Percentiles rank a stretch among this genome's conserved stretches.
Evolutionary conservation across 2,113 vertebrate species (phyloP).

Genomic region (Uropsilus gracilis): DNA sequence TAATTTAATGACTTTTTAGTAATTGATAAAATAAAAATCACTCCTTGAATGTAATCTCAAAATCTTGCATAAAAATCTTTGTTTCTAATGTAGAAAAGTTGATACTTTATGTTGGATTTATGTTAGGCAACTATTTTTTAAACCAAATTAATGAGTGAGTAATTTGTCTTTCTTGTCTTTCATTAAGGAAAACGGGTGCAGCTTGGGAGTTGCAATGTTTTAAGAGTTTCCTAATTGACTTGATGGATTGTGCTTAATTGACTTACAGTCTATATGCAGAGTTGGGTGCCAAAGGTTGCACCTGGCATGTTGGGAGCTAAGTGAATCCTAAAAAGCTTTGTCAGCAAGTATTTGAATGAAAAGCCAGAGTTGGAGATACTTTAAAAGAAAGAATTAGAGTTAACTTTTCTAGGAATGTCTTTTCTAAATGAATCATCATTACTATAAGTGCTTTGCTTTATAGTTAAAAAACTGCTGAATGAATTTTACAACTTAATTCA

Average conservation of each 20-base stretch:
- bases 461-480: not conserved
- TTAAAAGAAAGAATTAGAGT: conserved; percentile 58
- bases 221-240: conserved; percentile 73
- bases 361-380: conserved; percentile 41
- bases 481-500: conserved; percentile 61
- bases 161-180: conserved; percentile 68
- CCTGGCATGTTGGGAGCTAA: not conserved
- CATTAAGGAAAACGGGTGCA: conserved; percentile 65
- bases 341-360: conserved; percentile 52
- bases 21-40: not conserved
- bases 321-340: conserved; percentile 47
- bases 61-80: not conserved
- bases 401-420: conserved; percentile 63
- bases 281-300: not conserved
- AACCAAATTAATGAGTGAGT: not conserved
- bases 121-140: not conserved
- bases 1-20: conserved; percentile 1
- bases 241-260: conserved; percentile 73
- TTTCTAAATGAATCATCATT: conserved; percentile 56
- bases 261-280: conserved; percentile 55
- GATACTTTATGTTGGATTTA: conserved; percentile 26
- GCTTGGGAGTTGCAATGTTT: conserved; percentile 59
- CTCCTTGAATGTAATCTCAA: not conserved
- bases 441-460: conserved; percentile 52
- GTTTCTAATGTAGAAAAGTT: not conserved